Evolutionary conservation across 23 tunicate genomes (phyloP), one percentile per base, ranked within the genome.

Genomic region (Oikopleura dioica): DNA sequence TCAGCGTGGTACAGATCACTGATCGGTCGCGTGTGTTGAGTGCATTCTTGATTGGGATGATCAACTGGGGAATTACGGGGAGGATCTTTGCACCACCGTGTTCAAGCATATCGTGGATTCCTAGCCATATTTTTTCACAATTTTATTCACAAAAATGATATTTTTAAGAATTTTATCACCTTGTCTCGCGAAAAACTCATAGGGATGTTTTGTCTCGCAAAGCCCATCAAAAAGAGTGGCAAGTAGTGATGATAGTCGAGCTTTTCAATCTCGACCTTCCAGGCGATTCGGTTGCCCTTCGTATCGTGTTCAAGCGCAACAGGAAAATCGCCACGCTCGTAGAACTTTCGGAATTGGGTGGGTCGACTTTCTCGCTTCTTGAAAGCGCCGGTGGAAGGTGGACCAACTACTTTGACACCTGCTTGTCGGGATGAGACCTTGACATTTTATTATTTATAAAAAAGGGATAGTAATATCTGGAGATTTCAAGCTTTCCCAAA

Each of bases 231-330:
- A 89, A 94, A 94, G 36, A 94, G 76, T 28, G 99, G 99, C 35
- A 94, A 88, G 80, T 94, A 94, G 86, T 94, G 99, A 38, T 94
- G 99, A 78, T 94, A 94, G 44, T 94, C 99, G 0, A 94, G 78
- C 69, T 94, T 94, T 79, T 94, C 99, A 50, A 94, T 94, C 51
- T 94, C 99, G 67, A 94, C 72, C 81, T 94, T 94, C 99, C 99
- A 94, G 31, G 99, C 99, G 2, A 94, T 94, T 83, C 95, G 81
- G 80, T 94, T 94, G 76, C 99, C 99, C 79, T 94, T 94, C 35
- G 99, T 94, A 51, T 94, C 99, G 75, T 94, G 99, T 55, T 94
- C 99, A 31, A 94, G 38, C 35, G 99, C 99, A 81, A 94, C 86
- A 4, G 99, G 99, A 75, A 94, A 94, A 69, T 94, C 99, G 37